These are phyloP conservation scores for Uria aalge DNA, from an alignment of 2,113 vertebrate species.

Conservation along the genomic window DNA sequence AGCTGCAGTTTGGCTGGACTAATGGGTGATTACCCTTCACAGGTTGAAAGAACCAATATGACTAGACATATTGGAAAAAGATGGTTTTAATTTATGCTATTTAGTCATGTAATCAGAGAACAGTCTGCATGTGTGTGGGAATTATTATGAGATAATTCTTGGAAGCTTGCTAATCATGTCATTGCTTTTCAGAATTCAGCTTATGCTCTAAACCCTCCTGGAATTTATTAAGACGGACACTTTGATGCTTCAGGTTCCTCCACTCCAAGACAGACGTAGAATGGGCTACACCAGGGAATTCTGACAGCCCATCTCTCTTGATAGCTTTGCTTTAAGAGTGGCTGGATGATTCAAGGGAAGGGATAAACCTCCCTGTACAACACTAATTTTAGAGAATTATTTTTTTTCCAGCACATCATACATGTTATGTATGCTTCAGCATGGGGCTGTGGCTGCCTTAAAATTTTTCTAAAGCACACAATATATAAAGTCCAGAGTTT, in stretches of 20 bases:
- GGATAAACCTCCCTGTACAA: background rate
- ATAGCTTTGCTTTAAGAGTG: background rate
- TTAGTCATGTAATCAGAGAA: constrained; percentile 23
- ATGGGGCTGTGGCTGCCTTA: background rate
- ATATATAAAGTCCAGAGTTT: background rate
- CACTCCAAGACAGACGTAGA: background rate
- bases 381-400: background rate
- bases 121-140: background rate
- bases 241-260: constrained; percentile 7
- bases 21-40: background rate
- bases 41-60: background rate
- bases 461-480: background rate
- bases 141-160: constrained; percentile 47
- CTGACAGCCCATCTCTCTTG: background rate
- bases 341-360: background rate
- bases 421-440: background rate
- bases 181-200: background rate
- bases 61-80: background rate
- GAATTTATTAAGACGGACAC: constrained; percentile 13
- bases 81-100: constrained; percentile 4
- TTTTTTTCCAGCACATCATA: background rate
- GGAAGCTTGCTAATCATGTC: constrained; percentile 29
- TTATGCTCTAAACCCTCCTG: background rate
- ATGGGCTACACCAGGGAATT: background rate
- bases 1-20: background rate